Percentiles rank a stretch among this genome's conserved stretches.
Conservation (phyloP, 2,797 vertebrate genomes). For the Centroberyx gerrardi region DNA sequence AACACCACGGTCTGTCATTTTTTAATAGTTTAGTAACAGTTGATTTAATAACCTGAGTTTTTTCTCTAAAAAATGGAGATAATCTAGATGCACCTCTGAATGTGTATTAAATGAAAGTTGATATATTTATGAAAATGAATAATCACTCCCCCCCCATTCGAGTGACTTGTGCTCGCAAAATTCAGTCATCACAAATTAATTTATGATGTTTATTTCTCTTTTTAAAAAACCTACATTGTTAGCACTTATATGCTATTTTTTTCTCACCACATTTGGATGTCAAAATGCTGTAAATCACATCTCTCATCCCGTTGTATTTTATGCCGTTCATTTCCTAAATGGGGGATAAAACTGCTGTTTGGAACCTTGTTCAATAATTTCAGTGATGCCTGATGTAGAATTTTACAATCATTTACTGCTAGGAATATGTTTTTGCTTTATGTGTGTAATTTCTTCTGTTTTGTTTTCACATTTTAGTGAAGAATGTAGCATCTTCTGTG, state of each 20-base stretch:
- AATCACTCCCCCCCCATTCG: conserved; percentile 18
- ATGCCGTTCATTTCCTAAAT: conserved; percentile 23
- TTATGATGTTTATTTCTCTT: conserved; percentile 17
- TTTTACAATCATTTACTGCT: conserved; percentile 59
- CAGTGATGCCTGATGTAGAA: conserved; percentile 27
- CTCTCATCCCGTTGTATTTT: conserved; percentile 24
- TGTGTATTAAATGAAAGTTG: conserved; percentile 26
- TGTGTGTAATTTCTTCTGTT: conserved; percentile 53
- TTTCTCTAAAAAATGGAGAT: conserved; percentile 4
- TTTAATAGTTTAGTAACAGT: not conserved
- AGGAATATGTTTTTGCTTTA: conserved; percentile 38
- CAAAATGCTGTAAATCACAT: conserved; percentile 45
- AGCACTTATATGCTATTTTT: conserved; percentile 49
- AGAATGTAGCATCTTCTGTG: conserved; percentile 86
- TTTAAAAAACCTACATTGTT: conserved; percentile 40
- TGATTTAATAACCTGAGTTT: conserved; percentile 10
- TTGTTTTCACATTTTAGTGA: conserved; percentile 88
- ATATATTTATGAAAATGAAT: conserved; percentile 26
- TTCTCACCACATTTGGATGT: conserved; percentile 3
- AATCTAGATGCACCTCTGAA: no score
- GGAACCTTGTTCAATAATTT: conserved; percentile 22
- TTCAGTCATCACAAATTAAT: conserved; percentile 8
- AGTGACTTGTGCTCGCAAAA: conserved; percentile 32
- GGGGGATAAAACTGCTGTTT: conserved; percentile 23
- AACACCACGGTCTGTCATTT: not conserved